Percentiles rank a stretch among this genome's conserved stretches.
Evolutionary conservation across 2,888 invertebrate species (phyloP).

Genomic region (Ectemnius lituratus): DNA sequence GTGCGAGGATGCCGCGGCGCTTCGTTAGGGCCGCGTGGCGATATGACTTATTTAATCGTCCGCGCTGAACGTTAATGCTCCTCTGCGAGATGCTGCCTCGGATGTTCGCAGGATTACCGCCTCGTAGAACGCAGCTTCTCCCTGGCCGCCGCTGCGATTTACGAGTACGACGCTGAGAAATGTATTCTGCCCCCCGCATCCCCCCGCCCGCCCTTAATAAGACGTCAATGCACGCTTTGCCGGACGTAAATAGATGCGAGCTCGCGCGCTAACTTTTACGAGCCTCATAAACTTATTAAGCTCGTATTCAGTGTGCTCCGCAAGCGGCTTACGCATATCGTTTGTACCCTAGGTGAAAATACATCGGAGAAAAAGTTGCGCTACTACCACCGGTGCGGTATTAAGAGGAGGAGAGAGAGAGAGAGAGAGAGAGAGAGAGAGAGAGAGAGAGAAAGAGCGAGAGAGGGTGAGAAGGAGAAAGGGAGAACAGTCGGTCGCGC

Average conservation of each 20-base stretch:
- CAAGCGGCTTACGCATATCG: too few relatives aligned
- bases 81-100: constrained; percentile 29
- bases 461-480: too few relatives aligned
- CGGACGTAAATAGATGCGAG: constrained; percentile 10
- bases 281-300: too few relatives aligned
- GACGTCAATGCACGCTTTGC: constrained; percentile 13
- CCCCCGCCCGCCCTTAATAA: constrained; percentile 13
- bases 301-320: too few relatives aligned
- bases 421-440: too few relatives aligned
- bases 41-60: constrained; percentile 69
- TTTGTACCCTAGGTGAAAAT: too few relatives aligned
- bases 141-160: constrained; percentile 36
- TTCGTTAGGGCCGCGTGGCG: constrained; percentile 58
- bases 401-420: neutral
- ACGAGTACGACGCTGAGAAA: constrained; percentile 25
- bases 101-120: constrained; percentile 40
- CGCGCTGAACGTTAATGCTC: constrained; percentile 55
- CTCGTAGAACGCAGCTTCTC: constrained; percentile 13
- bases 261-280: neutral
- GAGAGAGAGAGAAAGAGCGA: constrained; percentile 43
- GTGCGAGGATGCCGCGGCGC: constrained; percentile 51
- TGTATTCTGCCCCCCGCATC: constrained; percentile 2
- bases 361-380: too few relatives aligned
- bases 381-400: too few relatives aligned
- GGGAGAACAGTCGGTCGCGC: constrained; percentile 42